These are phyloP conservation scores for Geothlypis trichas DNA, from an alignment of 2,113 vertebrate genomes.

Conservation along the genomic window DNA sequence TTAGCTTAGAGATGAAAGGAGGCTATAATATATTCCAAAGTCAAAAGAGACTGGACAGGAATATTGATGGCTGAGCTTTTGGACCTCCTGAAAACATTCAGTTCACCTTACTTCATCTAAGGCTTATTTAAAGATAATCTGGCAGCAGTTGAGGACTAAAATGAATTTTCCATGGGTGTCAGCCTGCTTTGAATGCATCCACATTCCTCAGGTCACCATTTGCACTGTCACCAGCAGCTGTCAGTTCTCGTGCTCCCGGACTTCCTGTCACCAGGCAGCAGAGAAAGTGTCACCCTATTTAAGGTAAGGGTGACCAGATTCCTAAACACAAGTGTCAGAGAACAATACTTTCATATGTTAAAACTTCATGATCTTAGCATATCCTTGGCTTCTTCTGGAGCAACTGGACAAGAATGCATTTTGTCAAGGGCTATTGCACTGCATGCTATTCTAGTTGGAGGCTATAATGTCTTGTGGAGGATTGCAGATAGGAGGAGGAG, in stretches of 20 bases:
- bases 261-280: background rate
- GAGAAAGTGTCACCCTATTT: background rate
- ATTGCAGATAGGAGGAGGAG: background rate
- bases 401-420: background rate
- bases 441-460: background rate
- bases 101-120: background rate
- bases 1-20: background rate
- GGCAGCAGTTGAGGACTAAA: background rate
- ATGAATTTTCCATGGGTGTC: background rate
- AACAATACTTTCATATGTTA: background rate
- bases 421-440: background rate
- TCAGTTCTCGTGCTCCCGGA: background rate
- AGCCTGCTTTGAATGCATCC: background rate
- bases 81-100: background rate
- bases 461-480: background rate
- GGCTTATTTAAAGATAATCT: background rate
- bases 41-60: background rate
- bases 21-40: background rate
- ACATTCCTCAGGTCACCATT: background rate
- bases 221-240: background rate
- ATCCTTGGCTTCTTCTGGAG: background rate
- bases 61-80: background rate
- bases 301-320: background rate
- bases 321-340: background rate
- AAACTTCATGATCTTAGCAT: background rate